Percentiles rank a stretch among this genome's conserved stretches.
Conservation (phyloP, 1,140 invertebrate genomes). For the Protaetia brevitarsis region DNA sequence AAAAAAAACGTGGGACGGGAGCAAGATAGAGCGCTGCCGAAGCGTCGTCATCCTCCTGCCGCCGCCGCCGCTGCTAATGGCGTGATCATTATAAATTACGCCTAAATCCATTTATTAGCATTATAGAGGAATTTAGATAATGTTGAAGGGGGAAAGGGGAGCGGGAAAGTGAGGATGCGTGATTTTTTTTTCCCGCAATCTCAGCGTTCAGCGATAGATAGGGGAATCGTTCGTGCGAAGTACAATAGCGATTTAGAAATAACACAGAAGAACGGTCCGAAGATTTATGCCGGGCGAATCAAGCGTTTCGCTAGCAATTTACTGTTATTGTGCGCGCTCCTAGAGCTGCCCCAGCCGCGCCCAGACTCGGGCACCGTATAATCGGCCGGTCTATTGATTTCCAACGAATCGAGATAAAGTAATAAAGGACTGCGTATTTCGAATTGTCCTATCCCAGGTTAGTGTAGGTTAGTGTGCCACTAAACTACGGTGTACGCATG, state of each 20-base stretch:
- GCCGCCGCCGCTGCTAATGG: not conserved
- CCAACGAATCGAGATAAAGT: not conserved
- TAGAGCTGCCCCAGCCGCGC: not conserved
- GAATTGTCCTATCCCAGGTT: not conserved
- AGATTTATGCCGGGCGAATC: constrained; percentile 4
- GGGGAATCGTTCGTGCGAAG: not conserved
- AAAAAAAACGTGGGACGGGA: not conserved
- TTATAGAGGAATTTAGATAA: not conserved
- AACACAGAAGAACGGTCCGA: not conserved
- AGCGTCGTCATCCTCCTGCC: not conserved
- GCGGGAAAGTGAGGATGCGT: too few relatives aligned
- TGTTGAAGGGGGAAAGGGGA: too few relatives aligned
- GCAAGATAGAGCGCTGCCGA: not conserved
- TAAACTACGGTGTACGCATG: too few relatives aligned
- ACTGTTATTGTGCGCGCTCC: not conserved
- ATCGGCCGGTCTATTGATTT: not conserved
- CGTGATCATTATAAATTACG: constrained; percentile 11
- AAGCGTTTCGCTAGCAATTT: not conserved
- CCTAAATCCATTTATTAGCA: not conserved
- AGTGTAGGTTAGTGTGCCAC: too few relatives aligned
- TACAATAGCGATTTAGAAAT: not conserved
- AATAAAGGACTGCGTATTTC: not conserved
- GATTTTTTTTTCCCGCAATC: not conserved
- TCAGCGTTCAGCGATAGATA: not conserved
- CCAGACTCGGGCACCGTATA: not conserved